Percentiles rank a stretch among this genome's conserved stretches.
Evolutionary conservation across 92 coral and sea anemone genomes (phyloP).

Genomic region (Porites cylindrica): DNA sequence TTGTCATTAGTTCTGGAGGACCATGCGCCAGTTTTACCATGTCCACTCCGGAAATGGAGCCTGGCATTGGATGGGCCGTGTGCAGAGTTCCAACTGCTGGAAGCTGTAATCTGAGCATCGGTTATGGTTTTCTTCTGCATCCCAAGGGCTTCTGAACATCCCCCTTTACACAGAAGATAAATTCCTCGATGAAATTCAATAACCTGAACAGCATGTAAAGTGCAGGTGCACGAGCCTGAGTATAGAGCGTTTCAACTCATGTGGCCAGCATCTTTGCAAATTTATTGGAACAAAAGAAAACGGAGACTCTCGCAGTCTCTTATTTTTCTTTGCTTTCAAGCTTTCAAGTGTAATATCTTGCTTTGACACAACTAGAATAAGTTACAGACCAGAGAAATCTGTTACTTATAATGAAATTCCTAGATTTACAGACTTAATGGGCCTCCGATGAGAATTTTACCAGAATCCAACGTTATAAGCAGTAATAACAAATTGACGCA

Average conservation of each 20-base stretch:
- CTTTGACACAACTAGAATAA: neutral
- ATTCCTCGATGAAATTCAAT: no score
- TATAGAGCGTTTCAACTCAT: neutral
- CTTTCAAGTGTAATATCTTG: neutral
- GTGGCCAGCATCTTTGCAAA: no score
- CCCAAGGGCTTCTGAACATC: neutral
- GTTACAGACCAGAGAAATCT: neutral
- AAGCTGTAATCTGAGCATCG: neutral
- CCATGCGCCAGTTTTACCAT: neutral
- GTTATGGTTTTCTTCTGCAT: neutral
- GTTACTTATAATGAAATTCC: neutral
- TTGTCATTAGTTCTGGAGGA: neutral
- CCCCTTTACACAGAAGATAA: neutral
- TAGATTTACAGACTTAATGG: neutral
- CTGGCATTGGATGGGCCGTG: neutral
- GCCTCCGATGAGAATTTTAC: neutral
- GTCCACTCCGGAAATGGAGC: neutral
- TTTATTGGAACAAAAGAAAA: no score
- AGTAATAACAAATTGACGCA: slow-evolving; percentile 1
- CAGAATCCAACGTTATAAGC: neutral
- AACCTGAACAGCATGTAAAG: no score
- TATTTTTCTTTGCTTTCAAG: neutral
- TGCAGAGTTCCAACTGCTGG: neutral
- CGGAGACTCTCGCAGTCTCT: no score
- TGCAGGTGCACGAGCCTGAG: no score